A percentile compares a stretch with the other conserved stretches of the same genome.
These are phyloP conservation scores for Pangasianodon hypophthalmus DNA, from an alignment of 2,113 vertebrate species.

Conservation along the genomic window DNA sequence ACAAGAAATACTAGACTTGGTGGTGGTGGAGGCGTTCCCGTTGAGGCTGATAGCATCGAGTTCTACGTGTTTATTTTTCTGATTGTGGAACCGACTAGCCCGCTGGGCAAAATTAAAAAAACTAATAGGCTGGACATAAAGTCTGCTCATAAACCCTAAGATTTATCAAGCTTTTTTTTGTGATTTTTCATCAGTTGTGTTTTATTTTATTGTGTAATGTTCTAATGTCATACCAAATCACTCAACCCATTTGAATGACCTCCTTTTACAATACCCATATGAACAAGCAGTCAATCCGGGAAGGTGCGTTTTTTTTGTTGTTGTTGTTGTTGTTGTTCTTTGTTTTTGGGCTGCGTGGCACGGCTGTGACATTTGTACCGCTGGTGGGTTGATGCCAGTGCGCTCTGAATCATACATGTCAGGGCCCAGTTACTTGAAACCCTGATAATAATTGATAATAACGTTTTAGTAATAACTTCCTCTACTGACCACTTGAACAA, in stretches of 20 bases:
- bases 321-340: not conserved
- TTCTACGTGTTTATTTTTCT: not conserved
- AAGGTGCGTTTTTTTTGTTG: constrained; percentile 24
- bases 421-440: constrained; percentile 24
- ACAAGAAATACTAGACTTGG: not conserved
- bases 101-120: no score
- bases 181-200: not conserved
- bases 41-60: not conserved
- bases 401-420: constrained; percentile 27
- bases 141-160: not conserved
- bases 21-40: not conserved
- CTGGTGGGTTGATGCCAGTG: constrained; percentile 36
- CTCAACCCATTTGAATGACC: constrained; percentile 27
- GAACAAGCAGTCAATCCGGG: constrained; percentile 27
- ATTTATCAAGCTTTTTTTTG: not conserved
- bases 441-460: not conserved
- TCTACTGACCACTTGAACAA: not conserved
- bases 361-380: constrained; percentile 37
- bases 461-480: no score
- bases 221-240: not conserved
- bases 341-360: constrained; percentile 7
- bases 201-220: not conserved
- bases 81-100: not conserved
- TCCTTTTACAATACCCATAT: constrained; percentile 10
- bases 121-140: not conserved